Base-by-base conservation (phyloP, 2,888 invertebrate genomes). In the Drosophila cyrtoloma region DNA sequence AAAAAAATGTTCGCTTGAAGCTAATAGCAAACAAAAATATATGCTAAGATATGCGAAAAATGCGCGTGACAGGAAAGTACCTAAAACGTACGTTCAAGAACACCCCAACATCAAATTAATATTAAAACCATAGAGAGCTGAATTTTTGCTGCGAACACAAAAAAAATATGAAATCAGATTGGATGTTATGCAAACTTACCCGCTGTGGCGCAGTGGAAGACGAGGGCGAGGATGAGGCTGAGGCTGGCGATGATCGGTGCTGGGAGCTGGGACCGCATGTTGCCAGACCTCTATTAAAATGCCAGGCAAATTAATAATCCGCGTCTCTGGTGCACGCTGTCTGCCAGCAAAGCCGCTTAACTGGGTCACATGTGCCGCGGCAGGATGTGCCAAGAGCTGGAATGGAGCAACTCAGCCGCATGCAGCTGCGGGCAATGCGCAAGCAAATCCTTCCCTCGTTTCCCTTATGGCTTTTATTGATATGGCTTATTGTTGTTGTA, bases 241-340 rank as follows among this genome's bases (percentile, higher is more conserved):
- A 63, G 59, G 60, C 58, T 52, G 65, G 66, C 52, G 61, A 77
- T 73, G 74, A 84, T 79, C 89, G 71, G 55, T 72, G 75, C 64
- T 61, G 71, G 67, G 28, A 30, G 51, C 42, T 61, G 74, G 35
- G 28, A 58, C 63, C 52, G 72, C 78, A 85, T 85, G 60, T 82
- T 91, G 65, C 64, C 77, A 70, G 50, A 63, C 39, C 77, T 78
- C 84, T 79, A 74, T 84, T 77, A 76, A 82, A 86, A 79, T 81
- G 75, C 74, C 76, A 62, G 77, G 71, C 72, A 83, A 91, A 88
- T 88, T 86, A 77, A 84, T 89, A 91, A 83, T 89, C 78, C 76
- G 56, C 32, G 62, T 59, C 66, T 52, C 35, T 30, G 50, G 51
- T 63, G 68, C 50, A 71, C 59, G 55, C 66, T 47, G 65, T 59